Percentiles rank a stretch among this genome's conserved stretches.
phyloP scores from a whole-genome alignment of 1,140 invertebrate genomes.

The Drosophila fuyamai region DNA sequence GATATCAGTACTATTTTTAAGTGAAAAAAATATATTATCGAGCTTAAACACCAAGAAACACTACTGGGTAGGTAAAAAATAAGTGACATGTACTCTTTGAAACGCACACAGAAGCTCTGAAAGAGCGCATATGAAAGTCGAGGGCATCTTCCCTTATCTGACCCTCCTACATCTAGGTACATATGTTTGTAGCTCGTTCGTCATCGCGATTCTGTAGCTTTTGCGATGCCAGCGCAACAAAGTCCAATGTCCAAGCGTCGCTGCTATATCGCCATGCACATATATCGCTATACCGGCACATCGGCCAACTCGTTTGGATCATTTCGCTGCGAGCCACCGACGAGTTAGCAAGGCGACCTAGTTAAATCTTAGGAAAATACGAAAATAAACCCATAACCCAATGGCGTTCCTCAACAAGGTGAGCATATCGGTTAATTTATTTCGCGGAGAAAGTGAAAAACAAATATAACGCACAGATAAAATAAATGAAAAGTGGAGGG shows the following conservation, averaged over 20 bases:
- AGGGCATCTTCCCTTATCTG: slow-evolving; percentile 27
- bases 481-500: not conserved
- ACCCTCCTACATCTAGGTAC: not conserved
- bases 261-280: slow-evolving; percentile 9
- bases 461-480: not conserved
- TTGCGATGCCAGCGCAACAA: slow-evolving; percentile 28
- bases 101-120: not conserved
- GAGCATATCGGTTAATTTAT: slow-evolving; percentile 23
- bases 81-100: too few relatives aligned
- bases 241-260: slow-evolving; percentile 64
- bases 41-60: too few relatives aligned
- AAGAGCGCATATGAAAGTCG: slow-evolving; percentile 13
- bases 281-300: slow-evolving; percentile 28
- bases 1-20: too few relatives aligned
- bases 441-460: slow-evolving; percentile 26
- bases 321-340: slow-evolving; percentile 47
- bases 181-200: slow-evolving; percentile 18
- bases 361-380: slow-evolving; percentile 33
- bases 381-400: slow-evolving; percentile 26
- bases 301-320: slow-evolving; percentile 54
- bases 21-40: not conserved
- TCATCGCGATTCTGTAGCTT: slow-evolving; percentile 30
- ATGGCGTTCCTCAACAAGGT: slow-evolving; percentile 83
- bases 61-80: too few relatives aligned
- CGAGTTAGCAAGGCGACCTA: slow-evolving; percentile 58